Conservation (phyloP, 1,140 invertebrate genomes). For the Scaptomyza hsui region DNA sequence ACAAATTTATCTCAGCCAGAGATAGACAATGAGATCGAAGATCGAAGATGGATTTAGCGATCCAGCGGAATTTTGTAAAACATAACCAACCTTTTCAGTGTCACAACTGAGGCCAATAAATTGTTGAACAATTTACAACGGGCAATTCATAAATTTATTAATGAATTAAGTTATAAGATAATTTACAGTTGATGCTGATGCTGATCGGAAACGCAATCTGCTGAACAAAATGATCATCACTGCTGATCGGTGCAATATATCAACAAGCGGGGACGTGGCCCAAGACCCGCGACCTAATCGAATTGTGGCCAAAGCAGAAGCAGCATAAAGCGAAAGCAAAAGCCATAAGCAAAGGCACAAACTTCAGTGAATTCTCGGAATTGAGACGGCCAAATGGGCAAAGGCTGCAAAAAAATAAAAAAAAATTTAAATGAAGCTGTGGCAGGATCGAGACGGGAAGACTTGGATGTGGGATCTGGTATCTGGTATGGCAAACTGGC, state of each 20-base stretch:
- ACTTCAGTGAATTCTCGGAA: slow-evolving; percentile 64
- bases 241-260: slow-evolving; percentile 61
- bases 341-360: slow-evolving; percentile 20
- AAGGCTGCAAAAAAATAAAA: slow-evolving; percentile 35
- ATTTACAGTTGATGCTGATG: slow-evolving; percentile 69
- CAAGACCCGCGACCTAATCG: slow-evolving; percentile 58
- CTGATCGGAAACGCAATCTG: slow-evolving; percentile 46
- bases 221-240: slow-evolving; percentile 50
- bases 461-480: neutral
- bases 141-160: slow-evolving; percentile 83
- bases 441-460: slow-evolving; percentile 13
- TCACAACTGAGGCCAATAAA: slow-evolving; percentile 67
- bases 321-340: slow-evolving; percentile 17
- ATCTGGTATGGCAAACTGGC: slow-evolving; percentile 7
- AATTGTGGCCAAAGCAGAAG: slow-evolving; percentile 55
- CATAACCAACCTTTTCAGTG: slow-evolving; percentile 41
- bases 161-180: slow-evolving; percentile 84
- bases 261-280: slow-evolving; percentile 43
- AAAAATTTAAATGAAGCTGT: slow-evolving; percentile 79
- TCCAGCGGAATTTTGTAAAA: neutral
- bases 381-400: slow-evolving; percentile 53
- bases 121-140: slow-evolving; percentile 78
- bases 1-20: slow-evolving; percentile 40
- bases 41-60: slow-evolving; percentile 4
- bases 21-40: slow-evolving; percentile 40